Conservation (phyloP, 1,140 invertebrate genomes). For the Calliopsis andreniformis region DNA sequence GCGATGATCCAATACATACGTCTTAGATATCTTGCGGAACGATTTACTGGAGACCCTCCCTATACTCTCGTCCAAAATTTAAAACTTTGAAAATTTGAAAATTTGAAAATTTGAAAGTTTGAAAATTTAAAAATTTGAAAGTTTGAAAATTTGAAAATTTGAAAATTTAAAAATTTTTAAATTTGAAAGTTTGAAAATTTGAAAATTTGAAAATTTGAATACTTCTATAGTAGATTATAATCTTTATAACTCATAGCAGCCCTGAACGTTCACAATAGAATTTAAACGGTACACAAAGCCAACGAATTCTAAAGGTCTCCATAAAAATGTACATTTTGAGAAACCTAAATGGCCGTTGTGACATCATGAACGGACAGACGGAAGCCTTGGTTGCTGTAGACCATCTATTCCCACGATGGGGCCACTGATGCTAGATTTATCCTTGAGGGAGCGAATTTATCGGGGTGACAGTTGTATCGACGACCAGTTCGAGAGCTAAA, state of each 20-base stretch:
- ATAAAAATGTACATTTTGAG: slow-evolving; percentile 13
- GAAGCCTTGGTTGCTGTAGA: slow-evolving; percentile 1
- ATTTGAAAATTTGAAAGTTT: no score
- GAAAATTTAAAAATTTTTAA: no score
- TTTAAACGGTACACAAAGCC: no score
- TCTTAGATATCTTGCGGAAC: neutral
- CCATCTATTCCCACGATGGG: slow-evolving; percentile 21
- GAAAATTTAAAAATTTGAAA: no score
- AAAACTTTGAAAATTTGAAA: no score
- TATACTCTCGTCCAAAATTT: neutral
- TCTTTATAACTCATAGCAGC: no score
- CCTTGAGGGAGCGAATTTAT: slow-evolving; percentile 38
- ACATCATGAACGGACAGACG: neutral
- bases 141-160: no score
- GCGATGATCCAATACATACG: neutral
- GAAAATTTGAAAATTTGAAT: no score
- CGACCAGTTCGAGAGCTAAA: slow-evolving; percentile 22
- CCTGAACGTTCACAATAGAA: no score
- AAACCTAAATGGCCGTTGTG: neutral
- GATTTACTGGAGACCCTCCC: neutral
- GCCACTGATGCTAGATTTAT: slow-evolving; percentile 28
- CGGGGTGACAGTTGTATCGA: slow-evolving; percentile 8
- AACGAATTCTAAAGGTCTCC: neutral
- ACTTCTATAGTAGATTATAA: no score
- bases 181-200: no score